Percentiles rank a stretch among this genome's conserved stretches.
Conservation (phyloP, 2,888 invertebrate species). For the Clitarchus hookeri region DNA sequence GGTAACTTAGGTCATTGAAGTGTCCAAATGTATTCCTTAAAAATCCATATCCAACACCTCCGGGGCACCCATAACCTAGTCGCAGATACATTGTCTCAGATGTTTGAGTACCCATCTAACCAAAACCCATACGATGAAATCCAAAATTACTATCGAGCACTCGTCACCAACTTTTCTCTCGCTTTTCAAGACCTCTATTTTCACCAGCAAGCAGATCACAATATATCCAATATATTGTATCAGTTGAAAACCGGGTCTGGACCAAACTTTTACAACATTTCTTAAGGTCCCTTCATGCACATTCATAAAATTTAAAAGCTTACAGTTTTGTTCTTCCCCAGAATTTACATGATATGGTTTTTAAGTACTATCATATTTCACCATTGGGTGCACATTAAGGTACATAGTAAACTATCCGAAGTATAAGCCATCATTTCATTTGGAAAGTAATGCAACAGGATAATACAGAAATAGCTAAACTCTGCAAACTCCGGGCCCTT, state of each 20-base stretch:
- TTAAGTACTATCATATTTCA: background rate
- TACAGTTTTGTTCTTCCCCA: background rate
- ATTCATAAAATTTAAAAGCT: background rate
- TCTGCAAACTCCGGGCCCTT: background rate
- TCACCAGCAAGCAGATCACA: background rate
- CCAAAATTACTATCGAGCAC: background rate
- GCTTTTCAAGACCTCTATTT: background rate
- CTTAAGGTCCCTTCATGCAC: background rate
- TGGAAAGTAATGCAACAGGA: background rate
- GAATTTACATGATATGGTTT: background rate
- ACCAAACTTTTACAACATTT: background rate
- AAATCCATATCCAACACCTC: background rate
- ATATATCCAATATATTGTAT: background rate
- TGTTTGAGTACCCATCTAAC: background rate
- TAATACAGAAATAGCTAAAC: background rate
- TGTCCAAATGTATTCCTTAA: background rate
- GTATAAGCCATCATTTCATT: background rate
- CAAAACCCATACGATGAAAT: background rate
- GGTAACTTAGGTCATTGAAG: background rate
- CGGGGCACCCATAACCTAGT: background rate
- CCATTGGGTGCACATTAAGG: background rate
- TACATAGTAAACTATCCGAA: background rate
- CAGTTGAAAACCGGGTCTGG: background rate
- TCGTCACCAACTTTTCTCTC: background rate
- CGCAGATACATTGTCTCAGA: background rate